Evolutionary conservation across 2,888 invertebrate species (phyloP), one percentile per base, ranked within the genome.

Genomic region (Panzeria rudis): DNA sequence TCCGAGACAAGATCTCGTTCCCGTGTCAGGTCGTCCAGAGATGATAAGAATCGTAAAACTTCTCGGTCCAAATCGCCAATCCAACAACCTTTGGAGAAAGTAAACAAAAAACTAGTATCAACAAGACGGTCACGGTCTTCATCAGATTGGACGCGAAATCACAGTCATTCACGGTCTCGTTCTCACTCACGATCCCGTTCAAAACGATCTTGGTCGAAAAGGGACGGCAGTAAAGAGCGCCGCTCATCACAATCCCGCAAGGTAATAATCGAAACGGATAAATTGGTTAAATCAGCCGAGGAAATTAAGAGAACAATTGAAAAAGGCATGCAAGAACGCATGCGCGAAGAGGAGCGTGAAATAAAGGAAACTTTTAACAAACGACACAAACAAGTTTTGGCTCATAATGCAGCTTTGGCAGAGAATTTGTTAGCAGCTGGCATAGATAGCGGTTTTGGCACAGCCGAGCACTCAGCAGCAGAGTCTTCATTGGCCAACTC

Each of bases 121-220:
- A 92, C 91, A 2, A 88, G 91, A 15, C 89, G 92, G 25, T 92
- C 92, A 1, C 90, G 91, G n/a, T 91, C 92, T 3, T 84, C 88
- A 35, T 88, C 89, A 0, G 87, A 88, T 71, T 91, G 91, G 59
- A 90, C 90, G 0, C 20, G 23, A 20, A 84, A 84, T 3, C 87
- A 86, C 85, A 61, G 59, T 35, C 81, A 79, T 4, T 92, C 93
- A 4, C 73, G 29, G 11, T 86, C 87, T 0, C 84, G 79, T 59
- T 85, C 84, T 23, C 86, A 80, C 15, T 87, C 87, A 25, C 54
- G 44, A n/a, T 80, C 84, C 1, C 80, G 72, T n/a, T 80, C 87
- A 2, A 86, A 87, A 44, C 84, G 87, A 41, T 86, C 87, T 32
- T 88, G 87, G 75, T 87, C 89, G 6, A 87, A 87, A 17, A 89